Evolutionary conservation across 2,113 vertebrate genomes (phyloP).

Genomic region (Bujurquina vittata): DNA sequence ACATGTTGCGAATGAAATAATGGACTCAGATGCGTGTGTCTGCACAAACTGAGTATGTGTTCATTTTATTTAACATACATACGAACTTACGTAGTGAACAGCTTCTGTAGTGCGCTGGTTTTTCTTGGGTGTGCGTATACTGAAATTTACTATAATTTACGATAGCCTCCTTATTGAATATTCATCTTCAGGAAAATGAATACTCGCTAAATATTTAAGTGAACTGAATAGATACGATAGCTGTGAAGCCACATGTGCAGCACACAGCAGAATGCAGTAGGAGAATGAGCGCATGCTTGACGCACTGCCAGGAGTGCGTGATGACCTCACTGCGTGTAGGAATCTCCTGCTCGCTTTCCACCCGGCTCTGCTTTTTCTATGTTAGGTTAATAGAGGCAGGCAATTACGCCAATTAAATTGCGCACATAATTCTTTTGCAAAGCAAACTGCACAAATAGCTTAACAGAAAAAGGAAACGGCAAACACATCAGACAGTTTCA

Average conservation of each 20-base stretch:
- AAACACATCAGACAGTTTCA: neutral
- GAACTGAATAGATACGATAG: neutral
- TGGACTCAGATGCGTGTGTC: neutral
- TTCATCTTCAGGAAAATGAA: neutral
- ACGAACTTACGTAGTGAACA: neutral
- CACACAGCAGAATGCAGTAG: neutral
- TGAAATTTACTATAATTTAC: neutral
- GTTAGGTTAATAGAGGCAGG: neutral
- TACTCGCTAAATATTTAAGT: neutral
- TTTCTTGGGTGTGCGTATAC: neutral
- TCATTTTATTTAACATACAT: neutral
- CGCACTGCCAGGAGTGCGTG: constrained; percentile 28
- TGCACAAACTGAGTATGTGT: neutral
- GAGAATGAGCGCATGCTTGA: constrained; percentile 19
- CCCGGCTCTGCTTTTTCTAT: neutral
- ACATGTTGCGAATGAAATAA: neutral
- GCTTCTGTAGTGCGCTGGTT: neutral
- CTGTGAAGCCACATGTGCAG: neutral
- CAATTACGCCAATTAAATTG: neutral
- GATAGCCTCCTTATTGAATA: neutral
- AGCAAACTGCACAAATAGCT: neutral
- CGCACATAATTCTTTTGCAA: neutral
- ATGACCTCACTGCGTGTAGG: constrained; percentile 58
- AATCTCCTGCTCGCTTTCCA: constrained; percentile 22
- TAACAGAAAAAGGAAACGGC: neutral